Evolutionary conservation across 2,888 invertebrate species (phyloP).

Genomic region (Arge pagana): DNA sequence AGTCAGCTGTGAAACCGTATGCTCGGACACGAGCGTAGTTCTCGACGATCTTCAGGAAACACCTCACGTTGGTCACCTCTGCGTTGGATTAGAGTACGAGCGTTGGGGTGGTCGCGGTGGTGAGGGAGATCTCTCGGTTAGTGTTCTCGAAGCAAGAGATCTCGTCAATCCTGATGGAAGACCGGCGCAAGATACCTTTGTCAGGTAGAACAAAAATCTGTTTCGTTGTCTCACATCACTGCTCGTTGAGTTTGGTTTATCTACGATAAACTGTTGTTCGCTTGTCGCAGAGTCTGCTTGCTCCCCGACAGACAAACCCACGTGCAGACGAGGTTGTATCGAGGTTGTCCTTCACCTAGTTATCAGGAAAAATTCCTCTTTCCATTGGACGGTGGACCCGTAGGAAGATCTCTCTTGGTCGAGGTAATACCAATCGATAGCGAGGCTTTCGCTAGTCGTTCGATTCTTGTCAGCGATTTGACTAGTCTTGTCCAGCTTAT

Average conservation of each 20-base stretch:
- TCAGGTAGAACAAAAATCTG: conserved; percentile 56
- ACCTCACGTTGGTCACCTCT: conserved; percentile 74
- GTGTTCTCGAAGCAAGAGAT: conserved; percentile 77
- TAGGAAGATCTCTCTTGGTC: conserved; percentile 47
- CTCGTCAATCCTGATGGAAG: conserved; percentile 67
- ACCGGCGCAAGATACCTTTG: conserved; percentile 73
- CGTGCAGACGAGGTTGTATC: conserved; percentile 73
- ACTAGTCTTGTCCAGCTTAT: too few species aligned
- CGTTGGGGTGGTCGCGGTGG: conserved; percentile 66
- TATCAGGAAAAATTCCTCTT: conserved; percentile 79
- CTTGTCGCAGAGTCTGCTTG: conserved; percentile 65
- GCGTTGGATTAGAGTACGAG: conserved; percentile 78
- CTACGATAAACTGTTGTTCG: background rate
- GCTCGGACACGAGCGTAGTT: conserved; percentile 76
- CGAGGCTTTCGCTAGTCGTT: too few species aligned
- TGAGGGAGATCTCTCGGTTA: conserved; percentile 67
- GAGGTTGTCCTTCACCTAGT: conserved; percentile 71
- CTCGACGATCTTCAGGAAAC: conserved; percentile 73
- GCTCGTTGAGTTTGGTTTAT: too few species aligned
- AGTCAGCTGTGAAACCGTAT: conserved; percentile 79
- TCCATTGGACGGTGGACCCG: conserved; percentile 52
- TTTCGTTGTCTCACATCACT: too few species aligned
- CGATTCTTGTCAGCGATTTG: too few species aligned
- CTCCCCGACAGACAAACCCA: conserved; percentile 72
- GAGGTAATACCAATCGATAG: too few species aligned